Evolutionary conservation across 2,113 vertebrate species (phyloP).

Genomic region (Hiodon tergisus): DNA sequence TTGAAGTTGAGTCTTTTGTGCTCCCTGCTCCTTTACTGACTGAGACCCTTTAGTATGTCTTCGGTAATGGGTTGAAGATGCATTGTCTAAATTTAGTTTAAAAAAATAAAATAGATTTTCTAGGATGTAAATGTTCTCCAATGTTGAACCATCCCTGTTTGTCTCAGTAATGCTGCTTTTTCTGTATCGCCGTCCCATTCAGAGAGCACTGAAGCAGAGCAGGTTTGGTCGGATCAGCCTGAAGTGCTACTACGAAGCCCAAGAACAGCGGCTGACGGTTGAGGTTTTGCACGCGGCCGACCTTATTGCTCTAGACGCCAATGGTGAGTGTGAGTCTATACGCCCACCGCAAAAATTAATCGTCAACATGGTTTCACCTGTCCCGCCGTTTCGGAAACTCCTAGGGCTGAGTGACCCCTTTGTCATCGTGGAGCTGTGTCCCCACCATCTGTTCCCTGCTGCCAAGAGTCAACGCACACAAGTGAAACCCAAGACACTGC

Average conservation of each 20-base stretch:
- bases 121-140: no score
- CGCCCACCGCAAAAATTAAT: not conserved
- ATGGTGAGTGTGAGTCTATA: conserved; percentile 58
- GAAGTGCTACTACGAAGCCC: conserved; percentile 77
- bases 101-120: no score
- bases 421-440: conserved; percentile 80
- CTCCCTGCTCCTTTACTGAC: no score
- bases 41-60: no score
- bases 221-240: conserved; percentile 75
- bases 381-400: not conserved
- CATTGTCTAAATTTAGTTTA: no score
- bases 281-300: conserved; percentile 81
- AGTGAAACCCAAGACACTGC: conserved; percentile 78
- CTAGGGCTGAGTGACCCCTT: conserved; percentile 82
- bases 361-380: no score
- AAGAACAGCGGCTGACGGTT: conserved; percentile 77
- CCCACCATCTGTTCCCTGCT: conserved; percentile 77
- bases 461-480: conserved; percentile 79
- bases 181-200: conserved; percentile 27
- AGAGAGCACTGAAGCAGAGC: conserved; percentile 76
- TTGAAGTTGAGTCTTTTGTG: no score
- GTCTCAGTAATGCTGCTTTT: no score
- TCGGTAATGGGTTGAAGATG: no score
- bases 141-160: no score
- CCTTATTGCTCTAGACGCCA: conserved; percentile 77